Evolutionary conservation across 2,113 vertebrate species (phyloP).

Genomic region (Kryptolebias marmoratus): DNA sequence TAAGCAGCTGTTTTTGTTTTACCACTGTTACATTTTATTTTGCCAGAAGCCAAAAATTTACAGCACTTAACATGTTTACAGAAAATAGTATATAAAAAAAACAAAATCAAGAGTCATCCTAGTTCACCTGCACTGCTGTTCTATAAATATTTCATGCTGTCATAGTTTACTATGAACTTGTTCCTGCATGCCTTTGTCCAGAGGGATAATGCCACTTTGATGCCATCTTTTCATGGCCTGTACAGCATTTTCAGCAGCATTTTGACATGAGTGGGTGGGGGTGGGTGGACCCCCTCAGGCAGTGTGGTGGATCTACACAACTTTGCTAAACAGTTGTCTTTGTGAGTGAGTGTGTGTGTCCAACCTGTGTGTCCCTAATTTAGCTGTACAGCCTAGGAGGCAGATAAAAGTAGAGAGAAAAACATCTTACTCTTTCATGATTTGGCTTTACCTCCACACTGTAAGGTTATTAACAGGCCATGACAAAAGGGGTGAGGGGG

Average conservation of each 20-base stretch:
- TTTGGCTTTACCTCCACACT: constrained; percentile 67
- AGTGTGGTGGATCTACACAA: constrained; percentile 34
- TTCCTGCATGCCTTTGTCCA: constrained; percentile 46
- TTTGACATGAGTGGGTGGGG: constrained; percentile 43
- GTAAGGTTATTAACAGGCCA: constrained; percentile 79
- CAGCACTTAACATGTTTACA: constrained; percentile 22
- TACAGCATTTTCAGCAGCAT: constrained; percentile 56
- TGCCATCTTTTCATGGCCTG: constrained; percentile 57
- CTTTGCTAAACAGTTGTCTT: constrained; percentile 43
- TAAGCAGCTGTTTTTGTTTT: constrained; percentile 10
- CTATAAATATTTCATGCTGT: constrained; percentile 28
- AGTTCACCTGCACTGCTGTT: constrained; percentile 28
- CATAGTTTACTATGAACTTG: constrained; percentile 33
- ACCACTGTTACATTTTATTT: constrained; percentile 3
- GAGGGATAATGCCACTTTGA: constrained; percentile 59
- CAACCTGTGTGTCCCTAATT: constrained; percentile 57
- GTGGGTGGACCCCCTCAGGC: constrained; percentile 51
- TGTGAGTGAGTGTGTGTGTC: constrained; percentile 3
- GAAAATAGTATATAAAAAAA: not conserved
- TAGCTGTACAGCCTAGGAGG: constrained; percentile 61
- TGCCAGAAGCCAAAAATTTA: constrained; percentile 22
- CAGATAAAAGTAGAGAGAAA: constrained; percentile 59
- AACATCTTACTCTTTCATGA: constrained; percentile 63
- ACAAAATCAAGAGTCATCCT: constrained; percentile 32
- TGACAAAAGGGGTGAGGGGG: constrained; percentile 76